Evolutionary conservation across 1,140 invertebrate species (phyloP), one percentile per base, ranked within the genome.

Genomic region (Prorops nasuta): DNA sequence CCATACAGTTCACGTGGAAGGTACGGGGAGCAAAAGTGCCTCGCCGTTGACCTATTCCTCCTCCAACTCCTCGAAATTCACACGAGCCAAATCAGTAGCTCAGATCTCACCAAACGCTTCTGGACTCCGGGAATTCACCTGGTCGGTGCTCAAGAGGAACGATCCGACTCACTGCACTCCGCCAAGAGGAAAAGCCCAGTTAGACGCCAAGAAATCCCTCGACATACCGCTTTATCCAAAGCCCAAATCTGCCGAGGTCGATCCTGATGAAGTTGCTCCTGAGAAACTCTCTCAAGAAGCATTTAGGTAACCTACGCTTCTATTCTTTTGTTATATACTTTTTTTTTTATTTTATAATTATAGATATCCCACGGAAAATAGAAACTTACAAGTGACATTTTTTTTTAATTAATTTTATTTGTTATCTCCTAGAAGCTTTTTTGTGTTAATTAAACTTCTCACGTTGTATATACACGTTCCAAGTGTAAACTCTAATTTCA

Each of bases 261-360:
- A 73, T 38, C 69, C 72, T 2, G 76, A 83, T 14, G 79, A 81
- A 46, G 71, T 82, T 8, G 77, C 81, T n/a, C 81, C 83, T 1
- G 82, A 85, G 44, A 87, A 86, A 66, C 63, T 88, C 7, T 81
- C 85, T 0, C 81, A 86, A 55, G 85, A 87, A 70, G 84, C 85
- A 9, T 87, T 84, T 51, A 78, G 79, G 66, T 77, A 40, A 44
- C n/a, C n/a, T n/a, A 22, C 36, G 14, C 35, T 17, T 32, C 8
- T 32, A 34, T 32, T 32, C 2, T 17, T 22, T 39, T 31, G n/a
- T n/a, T n/a, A n/a, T n/a, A n/a, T n/a, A n/a, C n/a, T n/a, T n/a
- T n/a, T n/a, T n/a, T n/a, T n/a, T n/a, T n/a, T n/a, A n/a, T n/a
- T n/a, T n/a, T n/a, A n/a, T n/a, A n/a, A n/a, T n/a, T n/a, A n/a